A percentile compares a stretch with the other conserved stretches of the same genome.
These are phyloP conservation scores for Halcyon badia DNA, from an alignment of 2,797 vertebrate species.

Conservation along the genomic window DNA sequence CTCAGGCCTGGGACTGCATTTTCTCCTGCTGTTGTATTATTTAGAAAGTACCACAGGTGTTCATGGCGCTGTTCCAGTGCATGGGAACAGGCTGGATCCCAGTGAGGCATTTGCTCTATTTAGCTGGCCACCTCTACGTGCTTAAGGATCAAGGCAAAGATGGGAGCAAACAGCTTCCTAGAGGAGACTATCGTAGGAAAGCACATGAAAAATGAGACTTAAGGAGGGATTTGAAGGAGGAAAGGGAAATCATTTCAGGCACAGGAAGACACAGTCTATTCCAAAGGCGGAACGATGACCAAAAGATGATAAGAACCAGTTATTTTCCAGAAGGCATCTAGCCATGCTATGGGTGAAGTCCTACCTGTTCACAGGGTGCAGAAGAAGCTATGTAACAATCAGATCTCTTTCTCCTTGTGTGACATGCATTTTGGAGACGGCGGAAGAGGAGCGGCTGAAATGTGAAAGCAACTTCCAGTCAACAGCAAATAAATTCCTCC, in stretches of 20 bases:
- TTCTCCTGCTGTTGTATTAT: slow-evolving; percentile 34
- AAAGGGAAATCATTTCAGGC: not conserved
- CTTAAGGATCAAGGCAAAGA: slow-evolving; percentile 29
- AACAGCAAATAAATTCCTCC: slow-evolving; percentile 17
- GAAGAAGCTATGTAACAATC: not conserved
- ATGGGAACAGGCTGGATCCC: not conserved
- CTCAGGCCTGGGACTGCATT: not conserved
- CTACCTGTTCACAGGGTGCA: not conserved
- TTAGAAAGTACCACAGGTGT: slow-evolving; percentile 49
- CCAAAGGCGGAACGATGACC: not conserved
- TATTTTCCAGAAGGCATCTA: slow-evolving; percentile 15
- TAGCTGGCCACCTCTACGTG: not conserved
- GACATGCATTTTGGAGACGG: not conserved
- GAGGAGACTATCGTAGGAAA: not conserved
- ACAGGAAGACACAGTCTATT: not conserved
- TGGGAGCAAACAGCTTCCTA: slow-evolving; percentile 21
- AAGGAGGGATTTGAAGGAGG: not conserved
- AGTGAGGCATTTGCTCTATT: slow-evolving; percentile 35
- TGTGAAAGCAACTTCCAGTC: slow-evolving; percentile 19
- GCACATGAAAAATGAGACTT: not conserved
- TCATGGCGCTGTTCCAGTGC: not conserved
- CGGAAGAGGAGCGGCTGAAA: slow-evolving; percentile 20
- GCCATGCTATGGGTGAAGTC: not conserved
- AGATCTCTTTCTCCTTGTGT: not conserved
- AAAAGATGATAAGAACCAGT: not conserved